Base-by-base conservation (phyloP, 2,113 vertebrate genomes). In the Rallus limicola region DNA sequence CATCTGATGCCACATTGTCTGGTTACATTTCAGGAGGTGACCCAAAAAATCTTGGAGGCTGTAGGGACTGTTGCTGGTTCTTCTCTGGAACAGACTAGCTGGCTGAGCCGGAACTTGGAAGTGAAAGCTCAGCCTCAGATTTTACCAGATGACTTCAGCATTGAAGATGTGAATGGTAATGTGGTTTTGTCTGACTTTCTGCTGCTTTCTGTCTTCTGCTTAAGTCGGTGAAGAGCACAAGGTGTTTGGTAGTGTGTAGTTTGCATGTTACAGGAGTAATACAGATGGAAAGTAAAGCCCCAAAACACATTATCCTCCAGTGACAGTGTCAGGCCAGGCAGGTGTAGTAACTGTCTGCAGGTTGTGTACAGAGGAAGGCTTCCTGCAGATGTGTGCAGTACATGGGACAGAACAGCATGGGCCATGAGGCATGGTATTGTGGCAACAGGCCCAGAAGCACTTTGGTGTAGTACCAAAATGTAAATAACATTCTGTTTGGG, bases 101-200 rank as follows among this genome's bases (percentile, higher is more conserved):
- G 99, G 99, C 98, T 99, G 55, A 99, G 99, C 96, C 98, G 99
- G 74, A 99, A 98, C 91, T 98, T 99, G 65, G 99, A 99, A 88
- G 99, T 99, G 92, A 99, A 99, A 97, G 99, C 99, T 80, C 99
- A 99, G 96, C 98, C 99, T 24, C 99, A 99, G 97, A 96, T 99
- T 67, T 97, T 98, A 69, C 95, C 98, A 12, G 99, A 99, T 38
- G 98, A 98, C 13, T 98, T 98, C 3, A 98, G 98, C 4, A 75
- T 89, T 13, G 99, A 99, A 44, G 98, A 98, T 5, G 97, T 97
- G 24, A 94, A 96, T 0, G 99, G 99, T 99, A 98, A 83, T 24
- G 68, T 25, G 44, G 2, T 67, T 83, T 78, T 56, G 18, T 74
- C 29, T 65, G 59, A 11, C 29, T 31, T 68, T 20, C 60, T 13